phyloP scores from a whole-genome alignment of 2,888 invertebrate genomes.

The Cheilosia variabilis region DNA sequence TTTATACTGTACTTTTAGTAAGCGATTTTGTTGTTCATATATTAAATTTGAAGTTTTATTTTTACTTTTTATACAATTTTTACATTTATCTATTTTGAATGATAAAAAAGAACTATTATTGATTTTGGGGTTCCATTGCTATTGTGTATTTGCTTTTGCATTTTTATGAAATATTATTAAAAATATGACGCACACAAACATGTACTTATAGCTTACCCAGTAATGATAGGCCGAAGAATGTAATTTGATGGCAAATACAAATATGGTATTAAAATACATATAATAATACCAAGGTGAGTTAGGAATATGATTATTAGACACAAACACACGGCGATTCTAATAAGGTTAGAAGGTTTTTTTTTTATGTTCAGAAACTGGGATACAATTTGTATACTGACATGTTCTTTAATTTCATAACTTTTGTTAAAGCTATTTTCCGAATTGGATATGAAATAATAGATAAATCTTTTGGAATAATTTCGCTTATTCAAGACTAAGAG shows the following conservation, averaged over 20 bases:
- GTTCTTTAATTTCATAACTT: no score
- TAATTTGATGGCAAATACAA: constrained; percentile 1
- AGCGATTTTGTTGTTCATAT: constrained; percentile 33
- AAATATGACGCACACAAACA: constrained; percentile 33
- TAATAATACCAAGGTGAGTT: constrained; percentile 15
- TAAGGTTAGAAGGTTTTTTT: no score
- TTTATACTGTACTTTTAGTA: constrained; percentile 52
- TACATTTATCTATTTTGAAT: constrained; percentile 65
- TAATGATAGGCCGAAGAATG: constrained; percentile 41
- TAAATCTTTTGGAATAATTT: no score
- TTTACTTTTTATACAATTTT: constrained; percentile 61
- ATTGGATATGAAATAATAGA: no score
- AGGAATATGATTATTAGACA: constrained; percentile 5
- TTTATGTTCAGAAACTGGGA: no score
- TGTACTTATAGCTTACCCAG: constrained; percentile 38
- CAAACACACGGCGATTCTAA: neutral
- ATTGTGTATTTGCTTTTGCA: constrained; percentile 36
- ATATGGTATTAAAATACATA: neutral
- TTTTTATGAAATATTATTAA: constrained; percentile 42
- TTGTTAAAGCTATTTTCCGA: no score
- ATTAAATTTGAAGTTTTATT: constrained; percentile 28
- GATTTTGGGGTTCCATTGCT: constrained; percentile 37
- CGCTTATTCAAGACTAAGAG: no score
- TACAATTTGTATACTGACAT: no score
- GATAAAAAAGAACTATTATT: constrained; percentile 30